Evolutionary conservation across 2,113 vertebrate genomes (phyloP), one percentile per base, ranked within the genome.

Genomic region (Percina caprodes): DNA sequence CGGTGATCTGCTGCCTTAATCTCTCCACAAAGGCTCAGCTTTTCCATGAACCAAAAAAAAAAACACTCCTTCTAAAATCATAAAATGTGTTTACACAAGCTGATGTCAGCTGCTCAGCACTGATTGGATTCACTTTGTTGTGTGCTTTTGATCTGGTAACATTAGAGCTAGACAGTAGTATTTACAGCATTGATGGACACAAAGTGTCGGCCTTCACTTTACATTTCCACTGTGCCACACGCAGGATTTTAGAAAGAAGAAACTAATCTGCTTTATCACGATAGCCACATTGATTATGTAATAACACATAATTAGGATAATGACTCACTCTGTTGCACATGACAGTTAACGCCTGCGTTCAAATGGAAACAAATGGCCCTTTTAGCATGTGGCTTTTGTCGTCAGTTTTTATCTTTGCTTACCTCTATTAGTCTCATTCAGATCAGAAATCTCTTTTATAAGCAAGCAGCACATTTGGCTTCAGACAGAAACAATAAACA

Each of bases 41-140:
- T 77, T 69, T 86, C 83, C 52, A 35, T 66, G 13, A 46, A 69
- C 24, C 58, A 35, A 66, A 52, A 77, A 61, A 24, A 77, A 77
- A 75, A 79, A 52, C 69, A 69, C 79, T 81, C 24, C 54, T 77
- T 78, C 58, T 61, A 56, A 83, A 85, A 80, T 85, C 85, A 82
- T 13, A 12, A 58, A 79, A 88, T 60, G 52, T 90, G 86, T 91
- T 91, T 82, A 87, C 71, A 66, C 63, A 55, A 55, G 16, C 79
- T 62, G 72, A 67, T 81, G 82, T 81, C 82, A 76, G 79, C 71
- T 77, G 61, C 68, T 80, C 66, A 1, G 59, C 59, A 1, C 76
- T 90, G 86, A 91, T 86, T 86, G 81, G 86, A 83, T 88, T 80
- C 69, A 74, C 69, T 86, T 86, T 66, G 77, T 85, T 86, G 59